phyloP scores from a whole-genome alignment of 2,888 invertebrate genomes.

The Diploptera punctata region DNA sequence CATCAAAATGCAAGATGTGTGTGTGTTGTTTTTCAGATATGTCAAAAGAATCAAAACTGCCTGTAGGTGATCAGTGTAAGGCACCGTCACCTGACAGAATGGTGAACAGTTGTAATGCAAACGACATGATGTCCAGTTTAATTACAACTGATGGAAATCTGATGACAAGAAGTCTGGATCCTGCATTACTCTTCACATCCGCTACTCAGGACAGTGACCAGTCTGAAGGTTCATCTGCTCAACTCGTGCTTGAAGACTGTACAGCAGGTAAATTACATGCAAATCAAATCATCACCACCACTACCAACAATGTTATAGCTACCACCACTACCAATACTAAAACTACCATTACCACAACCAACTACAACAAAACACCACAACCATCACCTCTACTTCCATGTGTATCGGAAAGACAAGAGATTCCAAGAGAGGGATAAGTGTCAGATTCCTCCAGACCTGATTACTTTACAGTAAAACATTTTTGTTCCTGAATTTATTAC shows the following conservation, averaged over 20 bases:
- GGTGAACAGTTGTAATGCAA: slow-evolving; percentile 72
- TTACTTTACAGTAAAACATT: too few species aligned
- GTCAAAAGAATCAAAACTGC: slow-evolving; percentile 21
- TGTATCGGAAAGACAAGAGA: too few species aligned
- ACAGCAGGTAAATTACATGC: slow-evolving; percentile 34
- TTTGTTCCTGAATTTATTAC: too few species aligned
- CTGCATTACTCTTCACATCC: slow-evolving; percentile 55
- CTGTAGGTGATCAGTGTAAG: slow-evolving; percentile 8
- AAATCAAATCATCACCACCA: too few species aligned
- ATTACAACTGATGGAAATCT: slow-evolving; percentile 49
- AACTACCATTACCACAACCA: too few species aligned
- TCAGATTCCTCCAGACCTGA: too few species aligned
- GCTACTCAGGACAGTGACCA: slow-evolving; percentile 45
- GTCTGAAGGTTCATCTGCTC: slow-evolving; percentile 3
- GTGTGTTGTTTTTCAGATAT: neutral
- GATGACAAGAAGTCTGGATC: slow-evolving; percentile 70
- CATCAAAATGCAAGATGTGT: too few species aligned
- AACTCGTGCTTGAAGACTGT: slow-evolving; percentile 26
- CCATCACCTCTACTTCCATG: too few species aligned
- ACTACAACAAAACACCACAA: too few species aligned
- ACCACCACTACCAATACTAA: too few species aligned
- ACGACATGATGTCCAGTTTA: slow-evolving; percentile 49
- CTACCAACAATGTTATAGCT: too few species aligned
- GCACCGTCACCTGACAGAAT: slow-evolving; percentile 68
- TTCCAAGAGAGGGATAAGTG: too few species aligned